Evolutionary conservation across 1,140 invertebrate species (phyloP), one percentile per base, ranked within the genome.

Genomic region (Scylla paramamosain): DNA sequence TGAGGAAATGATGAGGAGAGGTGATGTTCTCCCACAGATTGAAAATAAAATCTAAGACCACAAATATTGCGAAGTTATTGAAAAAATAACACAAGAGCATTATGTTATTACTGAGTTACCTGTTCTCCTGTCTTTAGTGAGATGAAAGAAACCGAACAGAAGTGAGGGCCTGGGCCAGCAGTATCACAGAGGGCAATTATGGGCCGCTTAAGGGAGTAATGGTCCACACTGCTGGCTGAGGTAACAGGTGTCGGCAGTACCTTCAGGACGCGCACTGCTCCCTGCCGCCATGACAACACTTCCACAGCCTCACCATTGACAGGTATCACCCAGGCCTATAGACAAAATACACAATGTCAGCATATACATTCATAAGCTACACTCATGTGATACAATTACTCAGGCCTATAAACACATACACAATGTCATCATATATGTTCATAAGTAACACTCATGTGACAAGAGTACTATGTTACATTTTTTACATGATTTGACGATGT

Each of bases 221-320:
- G 93, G 91, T 97, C 97, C 96, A 97, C 97, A 96, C 96, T 94
- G 87, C 92, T 92, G 4, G 96, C 95, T 8, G 97, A 97, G 94
- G 97, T 97, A 96, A 97, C 97, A 93, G 99, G 99, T 94, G 98
- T 98, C 14, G 99, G 98, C 96, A 99, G 97, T 96, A 99, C 97
- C 97, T 98, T 97, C 82, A 99, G 97, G 86, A 98, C 98, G 93
- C 98, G 98, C 82, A 99, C 98, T 94, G 98, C 97, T 87, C 99
- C 98, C 97, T 99, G 98, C 45, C 98, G 97, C 98, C 98, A 99
- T 8, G 99, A 99, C 87, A 99, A 97, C 12, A 99, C 98, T 97
- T 99, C 99, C 90, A 98, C 98, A 0, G 99, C 99, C 97, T 99
- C 99, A 16, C 99, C 99, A 96, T 98, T 98, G 14, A 98, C 98